Evolutionary conservation across 2,797 vertebrate species (phyloP).

Genomic region (Melanotaenia trifasciata): DNA sequence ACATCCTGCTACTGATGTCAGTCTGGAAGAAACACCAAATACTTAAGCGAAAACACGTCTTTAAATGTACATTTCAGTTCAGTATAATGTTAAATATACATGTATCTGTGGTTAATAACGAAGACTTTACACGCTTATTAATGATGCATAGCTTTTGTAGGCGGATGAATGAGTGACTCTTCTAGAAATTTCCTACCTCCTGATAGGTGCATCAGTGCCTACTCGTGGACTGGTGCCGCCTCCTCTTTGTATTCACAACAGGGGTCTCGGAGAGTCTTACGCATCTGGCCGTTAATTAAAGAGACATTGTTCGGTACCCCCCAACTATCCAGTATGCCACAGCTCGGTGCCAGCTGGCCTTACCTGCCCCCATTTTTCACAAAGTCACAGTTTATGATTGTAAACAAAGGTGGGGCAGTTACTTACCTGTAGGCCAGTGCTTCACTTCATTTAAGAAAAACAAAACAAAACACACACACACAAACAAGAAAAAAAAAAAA

Average conservation of each 20-base stretch:
- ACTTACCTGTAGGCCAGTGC: not conserved
- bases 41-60: not conserved
- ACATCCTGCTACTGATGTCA: slow-evolving; percentile 1
- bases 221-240: slow-evolving; percentile 7
- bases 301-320: slow-evolving; percentile 6
- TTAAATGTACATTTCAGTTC: not conserved
- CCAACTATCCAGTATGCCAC: not conserved
- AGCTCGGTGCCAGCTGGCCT: not conserved
- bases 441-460: no score
- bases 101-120: no score
- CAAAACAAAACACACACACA: no score
- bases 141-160: slow-evolving; percentile 32
- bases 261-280: not conserved
- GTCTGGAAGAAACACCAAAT: not conserved
- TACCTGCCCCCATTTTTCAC: not conserved
- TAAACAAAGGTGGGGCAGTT: not conserved
- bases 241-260: slow-evolving; percentile 12
- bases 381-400: not conserved
- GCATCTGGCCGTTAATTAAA: slow-evolving; percentile 37
- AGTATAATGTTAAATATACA: not conserved
- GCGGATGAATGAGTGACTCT: slow-evolving; percentile 49
- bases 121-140: not conserved
- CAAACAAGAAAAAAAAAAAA: no score
- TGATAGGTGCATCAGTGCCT: slow-evolving; percentile 14
- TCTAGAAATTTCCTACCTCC: slow-evolving; percentile 57